Evolutionary conservation across 2,888 invertebrate species (phyloP).

Genomic region (Clepsis dumicolana): DNA sequence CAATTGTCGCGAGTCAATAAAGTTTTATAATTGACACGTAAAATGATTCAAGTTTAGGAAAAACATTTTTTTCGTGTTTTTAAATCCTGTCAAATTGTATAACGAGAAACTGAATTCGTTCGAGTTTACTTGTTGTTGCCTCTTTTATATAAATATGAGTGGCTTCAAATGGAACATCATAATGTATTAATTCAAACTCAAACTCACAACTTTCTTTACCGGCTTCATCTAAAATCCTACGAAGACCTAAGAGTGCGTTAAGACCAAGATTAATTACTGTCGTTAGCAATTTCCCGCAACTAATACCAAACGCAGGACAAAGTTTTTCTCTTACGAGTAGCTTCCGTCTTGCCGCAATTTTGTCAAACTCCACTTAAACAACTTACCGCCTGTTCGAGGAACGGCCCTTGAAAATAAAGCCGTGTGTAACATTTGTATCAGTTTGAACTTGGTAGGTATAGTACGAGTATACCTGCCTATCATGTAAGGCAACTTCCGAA

Average conservation of each 20-base stretch:
- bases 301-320: not conserved
- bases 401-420: not conserved
- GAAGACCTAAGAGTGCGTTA: not conserved
- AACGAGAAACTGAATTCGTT: not conserved
- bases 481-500: too few relatives aligned
- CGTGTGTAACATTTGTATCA: not conserved
- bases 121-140: not conserved
- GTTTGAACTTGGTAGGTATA: not conserved
- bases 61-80: not conserved
- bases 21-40: not conserved
- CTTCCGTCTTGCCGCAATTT: not conserved
- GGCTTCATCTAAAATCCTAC: not conserved
- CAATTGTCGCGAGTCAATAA: not conserved
- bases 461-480: too few relatives aligned
- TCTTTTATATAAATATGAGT: too few relatives aligned
- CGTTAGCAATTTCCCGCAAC: not conserved
- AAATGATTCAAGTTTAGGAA: not conserved
- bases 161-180: too few relatives aligned
- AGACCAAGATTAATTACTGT: not conserved
- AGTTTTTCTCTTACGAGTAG: conserved; percentile 4
- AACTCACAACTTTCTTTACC: not conserved
- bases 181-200: too few relatives aligned
- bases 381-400: not conserved
- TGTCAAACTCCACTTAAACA: not conserved
- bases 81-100: not conserved